phyloP scores from a whole-genome alignment of 2,888 invertebrate species.

The Cremastobaeus sp. region DNA sequence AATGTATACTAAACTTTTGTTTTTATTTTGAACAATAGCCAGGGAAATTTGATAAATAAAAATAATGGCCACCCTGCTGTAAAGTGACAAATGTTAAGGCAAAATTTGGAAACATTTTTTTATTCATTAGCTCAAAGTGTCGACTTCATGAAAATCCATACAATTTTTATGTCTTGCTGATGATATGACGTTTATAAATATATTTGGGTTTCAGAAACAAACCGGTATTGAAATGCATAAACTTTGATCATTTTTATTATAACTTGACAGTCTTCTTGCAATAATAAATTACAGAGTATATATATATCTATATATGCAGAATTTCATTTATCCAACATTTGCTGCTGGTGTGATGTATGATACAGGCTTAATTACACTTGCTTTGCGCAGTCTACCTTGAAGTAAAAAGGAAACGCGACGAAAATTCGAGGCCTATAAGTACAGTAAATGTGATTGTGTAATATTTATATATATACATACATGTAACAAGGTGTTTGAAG shows the following conservation, averaged over 20 bases:
- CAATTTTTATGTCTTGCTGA: too few relatives aligned
- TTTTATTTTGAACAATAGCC: too few relatives aligned
- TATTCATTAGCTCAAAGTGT: too few relatives aligned
- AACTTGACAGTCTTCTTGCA: conserved; percentile 48
- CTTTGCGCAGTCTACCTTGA: neutral
- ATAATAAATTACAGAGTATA: conserved; percentile 44
- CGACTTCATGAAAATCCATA: too few relatives aligned
- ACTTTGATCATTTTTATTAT: conserved; percentile 46
- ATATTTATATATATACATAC: conserved; percentile 29
- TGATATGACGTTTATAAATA: too few relatives aligned
- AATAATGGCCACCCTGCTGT: too few relatives aligned
- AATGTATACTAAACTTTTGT: too few relatives aligned
- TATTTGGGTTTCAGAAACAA: neutral
- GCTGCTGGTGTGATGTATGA: conserved; percentile 3
- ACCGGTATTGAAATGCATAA: conserved; percentile 9
- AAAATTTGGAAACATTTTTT: too few relatives aligned
- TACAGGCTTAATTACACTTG: conserved; percentile 31
- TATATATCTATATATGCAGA: neutral
- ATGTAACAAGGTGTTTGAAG: conserved; percentile 27
- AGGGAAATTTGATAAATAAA: too few relatives aligned
- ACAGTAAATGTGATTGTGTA: conserved; percentile 10
- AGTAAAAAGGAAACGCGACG: conserved; percentile 14
- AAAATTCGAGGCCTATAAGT: conserved; percentile 26
- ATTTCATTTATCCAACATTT: conserved; percentile 1
- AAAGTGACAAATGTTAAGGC: too few relatives aligned